Percentiles rank a stretch among this genome's conserved stretches.
Conservation (phyloP, 2,888 invertebrate genomes). For the Bugulina stolonifera region DNA sequence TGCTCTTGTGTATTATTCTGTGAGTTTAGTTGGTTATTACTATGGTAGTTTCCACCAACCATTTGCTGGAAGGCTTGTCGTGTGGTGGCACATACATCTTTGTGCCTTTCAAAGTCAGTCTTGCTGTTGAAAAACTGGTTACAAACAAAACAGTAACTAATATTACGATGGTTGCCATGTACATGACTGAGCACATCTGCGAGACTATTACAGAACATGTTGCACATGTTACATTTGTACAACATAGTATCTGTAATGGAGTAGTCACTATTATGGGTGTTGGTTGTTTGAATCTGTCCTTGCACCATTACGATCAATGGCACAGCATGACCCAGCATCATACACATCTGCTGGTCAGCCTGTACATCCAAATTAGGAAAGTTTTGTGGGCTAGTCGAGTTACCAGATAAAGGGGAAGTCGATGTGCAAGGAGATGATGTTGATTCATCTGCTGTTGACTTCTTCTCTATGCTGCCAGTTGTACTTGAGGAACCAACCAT, state of each 20-base stretch:
- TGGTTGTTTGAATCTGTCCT: constrained; percentile 3
- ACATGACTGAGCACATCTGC: constrained; percentile 46
- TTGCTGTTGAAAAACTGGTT: not conserved
- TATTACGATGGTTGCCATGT: not conserved
- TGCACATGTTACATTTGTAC: constrained; percentile 50
- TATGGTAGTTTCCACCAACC: not conserved
- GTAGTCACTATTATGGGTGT: not conserved
- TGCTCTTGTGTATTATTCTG: not conserved
- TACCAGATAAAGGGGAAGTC: not conserved
- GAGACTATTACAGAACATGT: constrained; percentile 42
- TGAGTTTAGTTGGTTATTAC: not conserved
- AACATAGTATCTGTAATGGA: constrained; percentile 33
- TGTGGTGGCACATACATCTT: not conserved
- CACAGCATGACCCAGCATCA: constrained; percentile 26
- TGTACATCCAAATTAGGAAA: not conserved
- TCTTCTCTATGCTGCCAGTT: not conserved
- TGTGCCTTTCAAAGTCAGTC: not conserved
- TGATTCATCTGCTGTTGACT: not conserved
- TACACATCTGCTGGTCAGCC: constrained; percentile 17
- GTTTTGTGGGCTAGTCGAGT: constrained; percentile 5
- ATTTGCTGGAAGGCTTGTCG: constrained; percentile 15
- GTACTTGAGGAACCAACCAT: constrained; percentile 8
- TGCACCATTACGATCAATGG: constrained; percentile 26
- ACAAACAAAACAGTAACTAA: constrained; percentile 22
- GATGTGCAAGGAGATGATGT: constrained; percentile 9